phyloP scores from a whole-genome alignment of 2,888 invertebrate genomes.

The Cephus rjabovi region DNA sequence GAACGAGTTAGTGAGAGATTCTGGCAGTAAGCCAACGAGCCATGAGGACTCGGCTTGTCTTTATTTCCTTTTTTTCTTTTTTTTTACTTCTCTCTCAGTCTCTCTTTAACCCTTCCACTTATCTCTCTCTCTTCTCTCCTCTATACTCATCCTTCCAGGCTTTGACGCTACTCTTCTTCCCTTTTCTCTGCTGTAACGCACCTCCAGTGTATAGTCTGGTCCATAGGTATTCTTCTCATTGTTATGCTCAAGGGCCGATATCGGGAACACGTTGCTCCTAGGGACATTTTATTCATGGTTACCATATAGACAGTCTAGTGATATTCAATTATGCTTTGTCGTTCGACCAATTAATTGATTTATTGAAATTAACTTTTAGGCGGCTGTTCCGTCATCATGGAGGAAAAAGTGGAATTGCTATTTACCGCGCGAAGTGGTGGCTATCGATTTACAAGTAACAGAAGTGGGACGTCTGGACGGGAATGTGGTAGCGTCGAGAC shows the following conservation, averaged over 20 bases:
- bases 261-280: background rate
- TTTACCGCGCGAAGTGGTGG: background rate
- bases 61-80: background rate
- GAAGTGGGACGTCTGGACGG: background rate
- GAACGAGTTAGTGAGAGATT: conserved; percentile 16
- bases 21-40: conserved; percentile 22
- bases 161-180: background rate
- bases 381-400: background rate
- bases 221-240: background rate
- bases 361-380: background rate
- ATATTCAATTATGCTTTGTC: background rate
- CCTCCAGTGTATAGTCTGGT: background rate
- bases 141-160: background rate
- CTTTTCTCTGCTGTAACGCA: background rate
- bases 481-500: background rate
- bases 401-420: background rate
- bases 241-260: background rate
- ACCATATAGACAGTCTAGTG: background rate
- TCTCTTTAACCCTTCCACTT: background rate
- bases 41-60: conserved; percentile 12
- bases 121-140: background rate
- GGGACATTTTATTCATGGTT: background rate
- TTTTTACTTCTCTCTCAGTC: background rate
- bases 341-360: background rate
- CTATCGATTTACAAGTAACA: background rate